Evolutionary conservation across 2,888 invertebrate species (phyloP).

Genomic region (Lycia hirtaria): DNA sequence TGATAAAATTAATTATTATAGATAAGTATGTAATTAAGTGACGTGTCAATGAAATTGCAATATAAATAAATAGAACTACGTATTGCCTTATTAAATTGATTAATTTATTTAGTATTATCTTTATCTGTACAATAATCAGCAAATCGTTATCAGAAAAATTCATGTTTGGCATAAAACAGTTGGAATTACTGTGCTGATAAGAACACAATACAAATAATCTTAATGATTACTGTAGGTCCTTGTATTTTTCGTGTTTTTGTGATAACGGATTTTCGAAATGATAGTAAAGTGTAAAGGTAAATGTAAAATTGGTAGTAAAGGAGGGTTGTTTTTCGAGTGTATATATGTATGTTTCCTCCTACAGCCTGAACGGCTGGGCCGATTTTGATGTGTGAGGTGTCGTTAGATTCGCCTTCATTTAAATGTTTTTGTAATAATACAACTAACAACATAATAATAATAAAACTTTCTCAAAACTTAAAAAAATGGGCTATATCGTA

Average conservation of each 20-base stretch:
- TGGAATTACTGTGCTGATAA: background rate
- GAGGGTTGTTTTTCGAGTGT: no score
- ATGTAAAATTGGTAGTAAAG: no score
- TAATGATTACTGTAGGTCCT: background rate
- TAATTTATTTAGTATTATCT: background rate
- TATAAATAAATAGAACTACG: background rate
- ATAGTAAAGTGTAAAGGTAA: background rate
- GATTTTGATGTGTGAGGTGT: no score
- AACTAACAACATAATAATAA: no score
- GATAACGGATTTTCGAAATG: background rate
- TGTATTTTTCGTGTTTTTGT: background rate
- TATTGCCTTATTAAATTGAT: slow-evolving; percentile 1
- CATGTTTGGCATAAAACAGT: background rate
- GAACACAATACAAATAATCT: background rate
- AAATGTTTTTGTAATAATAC: no score
- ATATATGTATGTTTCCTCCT: no score
- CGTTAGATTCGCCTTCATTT: no score
- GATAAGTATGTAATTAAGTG: slow-evolving; percentile 7
- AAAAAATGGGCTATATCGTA: no score
- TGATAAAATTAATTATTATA: no score
- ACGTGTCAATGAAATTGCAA: slow-evolving; percentile 3
- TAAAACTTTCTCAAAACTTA: no score
- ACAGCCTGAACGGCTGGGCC: no score
- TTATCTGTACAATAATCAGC: background rate
- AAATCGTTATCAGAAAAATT: background rate